Conservation (phyloP, 2,113 vertebrate genomes). For the Periophthalmodon schlosseri region DNA sequence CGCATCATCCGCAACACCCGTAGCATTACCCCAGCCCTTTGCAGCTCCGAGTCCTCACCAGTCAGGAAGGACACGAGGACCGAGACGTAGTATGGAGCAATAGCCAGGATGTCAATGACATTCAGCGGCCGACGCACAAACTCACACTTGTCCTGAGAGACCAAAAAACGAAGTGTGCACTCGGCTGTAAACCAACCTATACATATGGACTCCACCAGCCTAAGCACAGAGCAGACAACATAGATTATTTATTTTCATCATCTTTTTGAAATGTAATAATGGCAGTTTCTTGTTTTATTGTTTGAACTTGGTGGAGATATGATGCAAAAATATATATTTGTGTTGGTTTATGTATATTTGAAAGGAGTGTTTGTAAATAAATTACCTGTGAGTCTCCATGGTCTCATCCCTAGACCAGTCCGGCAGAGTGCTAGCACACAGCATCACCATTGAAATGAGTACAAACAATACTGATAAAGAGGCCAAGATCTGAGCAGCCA, state of each 20-base stretch:
- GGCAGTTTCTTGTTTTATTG: not conserved
- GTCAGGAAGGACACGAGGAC: slow-evolving; percentile 88
- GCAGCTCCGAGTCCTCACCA: slow-evolving; percentile 93
- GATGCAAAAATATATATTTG: too few species aligned
- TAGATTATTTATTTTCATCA: not conserved
- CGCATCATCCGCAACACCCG: slow-evolving; percentile 93
- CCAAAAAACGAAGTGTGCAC: slow-evolving; percentile 91
- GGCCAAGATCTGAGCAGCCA: slow-evolving; percentile 90
- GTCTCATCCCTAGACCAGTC: slow-evolving; percentile 90
- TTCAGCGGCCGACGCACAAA: slow-evolving; percentile 94
- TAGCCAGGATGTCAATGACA: slow-evolving; percentile 95
- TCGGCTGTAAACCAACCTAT: slow-evolving; percentile 98
- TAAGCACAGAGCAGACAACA: slow-evolving; percentile 39
- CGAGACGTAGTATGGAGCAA: slow-evolving; percentile 93
- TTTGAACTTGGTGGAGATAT: too few species aligned
- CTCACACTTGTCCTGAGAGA: slow-evolving; percentile 94
- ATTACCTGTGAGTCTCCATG: slow-evolving; percentile 91
- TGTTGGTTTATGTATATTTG: too few species aligned
- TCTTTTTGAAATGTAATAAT: not conserved
- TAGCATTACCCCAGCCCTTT: slow-evolving; percentile 91
- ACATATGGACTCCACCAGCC: slow-evolving; percentile 96
- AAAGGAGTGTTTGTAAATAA: not conserved
- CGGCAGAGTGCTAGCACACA: slow-evolving; percentile 94
- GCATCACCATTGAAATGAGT: slow-evolving; percentile 94
- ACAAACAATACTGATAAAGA: slow-evolving; percentile 91